Conservation (phyloP, 64 coral and sea anemone genomes). For the Porites lutea region DNA sequence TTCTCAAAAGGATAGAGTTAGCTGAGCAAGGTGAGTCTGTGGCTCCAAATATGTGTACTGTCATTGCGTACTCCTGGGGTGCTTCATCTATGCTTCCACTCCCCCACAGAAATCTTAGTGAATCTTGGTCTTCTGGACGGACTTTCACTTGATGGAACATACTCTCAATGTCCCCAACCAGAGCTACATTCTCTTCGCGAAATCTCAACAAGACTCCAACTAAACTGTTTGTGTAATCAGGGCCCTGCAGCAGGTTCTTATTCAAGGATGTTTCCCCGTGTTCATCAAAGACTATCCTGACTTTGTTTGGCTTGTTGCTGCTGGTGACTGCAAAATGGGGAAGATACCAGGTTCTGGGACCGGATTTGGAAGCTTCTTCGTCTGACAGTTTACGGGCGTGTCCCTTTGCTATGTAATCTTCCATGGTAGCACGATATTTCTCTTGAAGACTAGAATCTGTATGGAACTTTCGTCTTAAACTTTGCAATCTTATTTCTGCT, state of each 20-base stretch:
- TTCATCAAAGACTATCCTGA: conserved; percentile 50
- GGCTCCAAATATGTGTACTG: conserved; percentile 65
- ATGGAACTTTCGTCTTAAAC: conserved; percentile 29
- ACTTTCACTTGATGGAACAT: conserved; percentile 72
- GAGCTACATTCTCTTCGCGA: not conserved
- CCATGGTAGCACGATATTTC: conserved; percentile 29
- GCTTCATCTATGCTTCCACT: not conserved
- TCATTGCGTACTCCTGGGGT: conserved; percentile 53
- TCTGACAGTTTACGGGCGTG: not conserved
- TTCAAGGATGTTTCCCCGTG: conserved; percentile 37
- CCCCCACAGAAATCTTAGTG: conserved; percentile 65
- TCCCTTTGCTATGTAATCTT: conserved; percentile 16
- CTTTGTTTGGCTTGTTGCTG: conserved; percentile 43
- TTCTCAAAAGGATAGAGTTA: conserved; percentile 25
- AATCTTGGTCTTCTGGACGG: conserved; percentile 40
- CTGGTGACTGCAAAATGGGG: conserved; percentile 40
- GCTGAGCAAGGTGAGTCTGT: conserved; percentile 57
- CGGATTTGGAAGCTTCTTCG: not conserved
- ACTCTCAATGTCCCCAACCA: conserved; percentile 43
- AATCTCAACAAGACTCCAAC: conserved; percentile 54
- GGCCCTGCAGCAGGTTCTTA: conserved; percentile 27
- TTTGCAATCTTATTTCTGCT: not conserved
- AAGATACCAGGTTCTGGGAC: conserved; percentile 17
- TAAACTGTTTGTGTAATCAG: conserved; percentile 7
- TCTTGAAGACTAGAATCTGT: conserved; percentile 20